Conservation (phyloP, 2,113 vertebrate genomes). For the Emydura subglobosa region DNA sequence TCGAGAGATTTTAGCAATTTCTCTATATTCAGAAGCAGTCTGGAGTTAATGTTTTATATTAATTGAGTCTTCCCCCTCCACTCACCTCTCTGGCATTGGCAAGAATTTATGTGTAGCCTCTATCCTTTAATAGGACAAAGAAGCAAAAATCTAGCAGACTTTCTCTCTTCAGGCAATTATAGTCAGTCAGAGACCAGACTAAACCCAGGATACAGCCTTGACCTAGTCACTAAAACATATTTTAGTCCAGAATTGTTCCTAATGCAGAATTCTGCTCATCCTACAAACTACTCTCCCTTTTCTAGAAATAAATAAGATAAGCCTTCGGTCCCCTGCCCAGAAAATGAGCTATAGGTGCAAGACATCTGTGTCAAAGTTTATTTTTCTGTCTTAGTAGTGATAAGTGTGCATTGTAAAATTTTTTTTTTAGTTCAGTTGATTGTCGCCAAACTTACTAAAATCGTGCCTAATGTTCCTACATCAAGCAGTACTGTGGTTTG, state of each 20-base stretch:
- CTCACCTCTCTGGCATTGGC: background rate
- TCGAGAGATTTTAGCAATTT: background rate
- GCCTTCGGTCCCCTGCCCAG: background rate
- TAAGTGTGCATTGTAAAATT: background rate
- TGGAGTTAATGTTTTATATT: background rate
- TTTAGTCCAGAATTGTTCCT: background rate
- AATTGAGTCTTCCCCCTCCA: background rate
- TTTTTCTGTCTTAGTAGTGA: background rate
- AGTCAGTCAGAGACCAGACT: background rate
- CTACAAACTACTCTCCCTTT: background rate
- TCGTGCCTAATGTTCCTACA: background rate
- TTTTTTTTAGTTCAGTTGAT: background rate
- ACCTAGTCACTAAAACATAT: background rate
- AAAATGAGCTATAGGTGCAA: background rate
- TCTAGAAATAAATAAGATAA: background rate
- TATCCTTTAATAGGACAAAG: background rate
- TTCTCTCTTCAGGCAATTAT: background rate
- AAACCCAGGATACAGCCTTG: background rate
- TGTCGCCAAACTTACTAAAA: background rate
- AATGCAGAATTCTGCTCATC: background rate
- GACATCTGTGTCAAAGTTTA: background rate
- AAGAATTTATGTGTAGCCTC: background rate
- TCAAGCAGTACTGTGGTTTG: background rate
- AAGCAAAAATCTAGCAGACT: background rate
- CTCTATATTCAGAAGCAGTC: constrained; percentile 4